phyloP scores from a whole-genome alignment of 2,113 vertebrate species.

The Oenanthe melanoleuca region DNA sequence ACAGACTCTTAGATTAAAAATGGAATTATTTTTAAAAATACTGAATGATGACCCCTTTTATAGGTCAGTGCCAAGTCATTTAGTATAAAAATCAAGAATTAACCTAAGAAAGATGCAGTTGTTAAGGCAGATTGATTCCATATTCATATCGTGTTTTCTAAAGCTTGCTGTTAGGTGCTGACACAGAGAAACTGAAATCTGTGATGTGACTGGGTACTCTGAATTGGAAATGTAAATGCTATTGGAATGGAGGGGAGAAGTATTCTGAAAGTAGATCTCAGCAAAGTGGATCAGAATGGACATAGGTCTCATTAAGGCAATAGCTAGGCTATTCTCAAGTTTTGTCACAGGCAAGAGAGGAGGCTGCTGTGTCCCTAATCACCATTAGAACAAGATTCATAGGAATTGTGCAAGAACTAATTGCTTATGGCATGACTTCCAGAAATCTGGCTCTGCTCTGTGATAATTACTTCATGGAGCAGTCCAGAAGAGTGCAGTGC shows the following conservation, averaged over 20 bases:
- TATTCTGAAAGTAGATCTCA: neutral
- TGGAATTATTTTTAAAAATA: neutral
- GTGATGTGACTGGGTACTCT: neutral
- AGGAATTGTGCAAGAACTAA: neutral
- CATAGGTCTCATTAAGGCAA: neutral
- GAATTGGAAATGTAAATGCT: neutral
- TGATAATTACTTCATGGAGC: neutral
- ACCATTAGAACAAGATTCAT: neutral
- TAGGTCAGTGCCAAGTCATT: neutral
- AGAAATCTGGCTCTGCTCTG: neutral
- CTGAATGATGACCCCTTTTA: neutral
- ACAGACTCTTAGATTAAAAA: neutral
- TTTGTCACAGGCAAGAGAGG: neutral
- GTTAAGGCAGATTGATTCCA: neutral
- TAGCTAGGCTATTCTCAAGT: neutral
- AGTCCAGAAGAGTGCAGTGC: neutral
- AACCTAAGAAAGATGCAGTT: neutral
- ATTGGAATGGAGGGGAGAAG: neutral
- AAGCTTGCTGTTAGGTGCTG: neutral
- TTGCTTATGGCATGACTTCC: neutral
- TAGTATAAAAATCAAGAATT: neutral
- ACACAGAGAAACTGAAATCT: neutral
- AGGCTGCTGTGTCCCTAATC: neutral
- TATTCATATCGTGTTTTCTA: neutral
- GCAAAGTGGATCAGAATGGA: neutral